These are phyloP conservation scores for Hipposideros armiger DNA, from an alignment of 2,113 vertebrate genomes.

Conservation along the genomic window DNA sequence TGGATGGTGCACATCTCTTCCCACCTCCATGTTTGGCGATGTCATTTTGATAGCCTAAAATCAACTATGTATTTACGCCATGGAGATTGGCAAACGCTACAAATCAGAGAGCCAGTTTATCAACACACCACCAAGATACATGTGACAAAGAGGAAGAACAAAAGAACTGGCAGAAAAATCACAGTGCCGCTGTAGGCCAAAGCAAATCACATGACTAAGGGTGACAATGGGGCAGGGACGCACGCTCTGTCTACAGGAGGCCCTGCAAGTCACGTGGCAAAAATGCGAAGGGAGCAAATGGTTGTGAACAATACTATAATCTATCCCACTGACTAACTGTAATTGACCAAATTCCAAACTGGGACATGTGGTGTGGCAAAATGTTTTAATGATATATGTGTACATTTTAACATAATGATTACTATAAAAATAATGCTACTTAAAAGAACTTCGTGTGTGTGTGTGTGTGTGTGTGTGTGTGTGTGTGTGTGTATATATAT, in stretches of 20 bases:
- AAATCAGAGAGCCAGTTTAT: background rate
- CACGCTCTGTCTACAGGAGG: background rate
- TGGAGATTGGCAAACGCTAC: background rate
- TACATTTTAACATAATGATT: slow-evolving; percentile 25
- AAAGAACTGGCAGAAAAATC: slow-evolving; percentile 28
- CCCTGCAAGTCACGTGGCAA: background rate
- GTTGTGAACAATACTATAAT: background rate
- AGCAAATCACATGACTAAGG: background rate
- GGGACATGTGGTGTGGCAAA: background rate
- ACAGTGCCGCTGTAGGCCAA: background rate
- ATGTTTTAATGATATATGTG: background rate
- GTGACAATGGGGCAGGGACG: background rate
- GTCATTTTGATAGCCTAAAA: background rate
- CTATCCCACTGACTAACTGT: background rate
- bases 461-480: too few species aligned
- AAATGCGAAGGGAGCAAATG: background rate
- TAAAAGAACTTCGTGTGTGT: too few species aligned
- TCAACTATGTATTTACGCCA: background rate
- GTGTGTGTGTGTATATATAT: too few species aligned
- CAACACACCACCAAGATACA: background rate
- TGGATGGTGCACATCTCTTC: background rate
- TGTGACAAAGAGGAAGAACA: background rate
- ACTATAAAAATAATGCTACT: background rate
- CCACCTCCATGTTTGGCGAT: background rate
- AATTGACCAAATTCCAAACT: background rate